Evolutionary conservation across 2,888 invertebrate species (phyloP).

Genomic region (Agriopis aurantiaria): DNA sequence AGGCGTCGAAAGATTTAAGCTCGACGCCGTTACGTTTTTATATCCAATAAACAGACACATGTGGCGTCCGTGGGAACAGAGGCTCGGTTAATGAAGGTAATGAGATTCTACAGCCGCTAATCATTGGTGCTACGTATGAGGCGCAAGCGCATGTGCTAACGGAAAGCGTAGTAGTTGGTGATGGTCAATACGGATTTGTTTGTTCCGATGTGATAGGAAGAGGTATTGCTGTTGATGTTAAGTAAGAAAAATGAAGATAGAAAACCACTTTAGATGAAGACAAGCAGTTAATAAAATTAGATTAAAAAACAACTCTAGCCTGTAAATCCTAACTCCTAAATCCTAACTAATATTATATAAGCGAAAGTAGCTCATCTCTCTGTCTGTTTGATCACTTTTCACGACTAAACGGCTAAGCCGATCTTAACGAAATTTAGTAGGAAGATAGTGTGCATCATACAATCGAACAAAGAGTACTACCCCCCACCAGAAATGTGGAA

Average conservation of each 20-base stretch:
- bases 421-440: too few relatives aligned
- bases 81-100: constrained; percentile 68
- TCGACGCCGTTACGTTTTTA: constrained; percentile 62
- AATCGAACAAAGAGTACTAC: too few relatives aligned
- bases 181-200: constrained; percentile 38
- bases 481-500: too few relatives aligned
- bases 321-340: too few relatives aligned
- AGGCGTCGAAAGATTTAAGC: constrained; percentile 72
- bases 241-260: background rate
- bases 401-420: too few relatives aligned
- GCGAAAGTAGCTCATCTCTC: too few relatives aligned
- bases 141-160: constrained; percentile 39
- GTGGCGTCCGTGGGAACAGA: constrained; percentile 75
- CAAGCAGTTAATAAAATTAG: background rate
- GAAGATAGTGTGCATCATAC: too few relatives aligned
- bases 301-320: background rate
- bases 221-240: background rate
- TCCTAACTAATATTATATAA: too few relatives aligned
- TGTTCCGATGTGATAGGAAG: constrained; percentile 28
- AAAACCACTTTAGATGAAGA: background rate
- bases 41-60: constrained; percentile 71
- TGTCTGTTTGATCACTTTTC: too few relatives aligned
- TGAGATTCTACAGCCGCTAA: constrained; percentile 74
- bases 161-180: constrained; percentile 31
- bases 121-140: constrained; percentile 52